A percentile compares a stretch with the other conserved stretches of the same genome.
Evolutionary conservation across 2,797 vertebrate genomes (phyloP).

Genomic region (Bradypus variegatus): DNA sequence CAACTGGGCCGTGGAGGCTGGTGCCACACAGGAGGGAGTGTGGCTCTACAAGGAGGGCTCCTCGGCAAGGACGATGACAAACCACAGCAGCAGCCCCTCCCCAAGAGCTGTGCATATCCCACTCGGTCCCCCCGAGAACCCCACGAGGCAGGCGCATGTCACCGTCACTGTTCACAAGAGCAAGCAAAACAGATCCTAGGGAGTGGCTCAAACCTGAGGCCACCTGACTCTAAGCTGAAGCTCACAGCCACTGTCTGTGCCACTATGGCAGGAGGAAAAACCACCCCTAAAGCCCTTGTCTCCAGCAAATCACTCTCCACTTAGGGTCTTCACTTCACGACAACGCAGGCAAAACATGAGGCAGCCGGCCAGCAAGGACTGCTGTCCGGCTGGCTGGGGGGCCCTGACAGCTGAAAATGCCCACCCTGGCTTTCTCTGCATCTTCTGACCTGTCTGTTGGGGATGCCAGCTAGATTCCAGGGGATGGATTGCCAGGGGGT

Average conservation of each 20-base stretch:
- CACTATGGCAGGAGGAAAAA: neutral
- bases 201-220: neutral
- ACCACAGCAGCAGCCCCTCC: neutral
- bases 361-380: neutral
- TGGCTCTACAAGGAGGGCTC: neutral
- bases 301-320: neutral
- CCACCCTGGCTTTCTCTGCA: neutral
- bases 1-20: neutral
- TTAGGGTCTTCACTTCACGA: neutral
- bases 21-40: neutral
- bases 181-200: neutral
- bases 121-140: neutral
- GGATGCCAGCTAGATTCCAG: slow-evolving; percentile 4
- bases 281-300: neutral
- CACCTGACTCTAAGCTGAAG: neutral
- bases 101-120: neutral
- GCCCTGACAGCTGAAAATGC: neutral
- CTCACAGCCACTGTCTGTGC: neutral
- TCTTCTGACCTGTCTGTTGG: neutral
- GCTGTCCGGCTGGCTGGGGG: neutral
- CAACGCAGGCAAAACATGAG: neutral
- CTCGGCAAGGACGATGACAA: neutral
- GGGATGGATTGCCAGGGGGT: neutral
- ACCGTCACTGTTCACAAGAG: neutral
- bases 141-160: neutral